Base-by-base conservation (phyloP, 2,113 vertebrate species). In the Scortum barcoo region DNA sequence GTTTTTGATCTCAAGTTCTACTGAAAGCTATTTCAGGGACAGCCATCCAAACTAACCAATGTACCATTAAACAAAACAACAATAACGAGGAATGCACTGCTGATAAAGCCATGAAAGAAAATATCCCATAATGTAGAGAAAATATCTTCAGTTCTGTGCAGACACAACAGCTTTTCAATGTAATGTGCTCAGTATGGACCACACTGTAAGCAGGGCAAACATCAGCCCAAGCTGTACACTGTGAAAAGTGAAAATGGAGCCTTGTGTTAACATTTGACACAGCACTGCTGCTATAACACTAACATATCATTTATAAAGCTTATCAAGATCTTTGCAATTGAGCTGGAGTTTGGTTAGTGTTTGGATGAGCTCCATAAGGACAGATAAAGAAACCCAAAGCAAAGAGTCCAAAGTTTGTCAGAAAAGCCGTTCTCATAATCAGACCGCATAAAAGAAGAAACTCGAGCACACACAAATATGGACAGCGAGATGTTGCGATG, bases 1-100 rank as follows among this genome's bases (percentile, higher is more conserved):
- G 76, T 84, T 86, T 88, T 46, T 86, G 61, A 88, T 88, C 90
- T 91, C 33, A 17, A 58, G 70, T 81, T 84, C 63, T 67, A 72
- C 72, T 63, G 46, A 81, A 84, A 88, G 72, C 53, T 51, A 78
- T 69, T 87, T 86, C 67, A 76, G 72, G 44, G 69, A 67, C 72
- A 58, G 75, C 36, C 24, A 56, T 83, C 69, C 61, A 89, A 73
- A 87, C 72, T 9, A 78, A 81, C 63, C 73, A 88, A 73, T 74
- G 68, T 62, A 78, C 85, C 87, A 82, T 84, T 76, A 84, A 90
- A 76, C 57, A 83, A 87, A 93, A 91, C 82, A 90, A 86, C 48
- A 68, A 80, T 84, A 81, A 90, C 66, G 75, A 90, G 71, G 63
- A 81, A 86, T 77, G 76, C 79, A 50, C 62, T 68, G 77, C 72